Evolutionary conservation across 1,140 invertebrate species (phyloP).

Genomic region (Temnothorax longispinosus): DNA sequence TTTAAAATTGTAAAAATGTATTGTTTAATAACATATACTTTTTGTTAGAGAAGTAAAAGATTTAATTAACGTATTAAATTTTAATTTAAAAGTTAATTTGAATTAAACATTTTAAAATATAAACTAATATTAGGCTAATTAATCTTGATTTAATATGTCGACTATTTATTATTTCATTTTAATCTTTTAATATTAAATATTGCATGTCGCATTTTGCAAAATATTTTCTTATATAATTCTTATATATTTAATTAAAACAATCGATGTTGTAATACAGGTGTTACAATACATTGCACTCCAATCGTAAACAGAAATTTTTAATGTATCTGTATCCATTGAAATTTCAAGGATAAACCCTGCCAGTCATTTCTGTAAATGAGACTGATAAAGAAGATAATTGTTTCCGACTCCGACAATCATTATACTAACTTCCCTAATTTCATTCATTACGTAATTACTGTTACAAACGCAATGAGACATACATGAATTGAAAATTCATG

Average conservation of each 20-base stretch:
- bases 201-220: not conserved
- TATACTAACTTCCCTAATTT: constrained; percentile 10
- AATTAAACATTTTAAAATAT: not conserved
- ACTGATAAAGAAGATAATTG: not conserved
- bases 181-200: not conserved
- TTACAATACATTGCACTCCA: not conserved
- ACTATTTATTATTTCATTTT: not conserved
- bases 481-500: too few relatives aligned
- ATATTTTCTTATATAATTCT: constrained; percentile 4
- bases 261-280: not conserved
- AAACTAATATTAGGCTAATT: not conserved
- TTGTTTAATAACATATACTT: not conserved
- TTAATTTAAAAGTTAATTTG: constrained; percentile 13
- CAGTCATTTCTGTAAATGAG: not conserved
- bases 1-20: constrained; percentile 7
- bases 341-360: constrained; percentile 6
- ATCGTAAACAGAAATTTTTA: not conserved
- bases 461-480: not conserved
- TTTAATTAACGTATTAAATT: constrained; percentile 2
- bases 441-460: not conserved
- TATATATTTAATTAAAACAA: not conserved
- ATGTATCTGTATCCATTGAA: not conserved
- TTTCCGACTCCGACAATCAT: constrained; percentile 4
- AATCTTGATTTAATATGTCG: not conserved
- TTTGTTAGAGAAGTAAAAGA: not conserved